These are phyloP conservation scores for Drosophila subpulchrella DNA, from an alignment of 1,140 invertebrate genomes.

Conservation along the genomic window DNA sequence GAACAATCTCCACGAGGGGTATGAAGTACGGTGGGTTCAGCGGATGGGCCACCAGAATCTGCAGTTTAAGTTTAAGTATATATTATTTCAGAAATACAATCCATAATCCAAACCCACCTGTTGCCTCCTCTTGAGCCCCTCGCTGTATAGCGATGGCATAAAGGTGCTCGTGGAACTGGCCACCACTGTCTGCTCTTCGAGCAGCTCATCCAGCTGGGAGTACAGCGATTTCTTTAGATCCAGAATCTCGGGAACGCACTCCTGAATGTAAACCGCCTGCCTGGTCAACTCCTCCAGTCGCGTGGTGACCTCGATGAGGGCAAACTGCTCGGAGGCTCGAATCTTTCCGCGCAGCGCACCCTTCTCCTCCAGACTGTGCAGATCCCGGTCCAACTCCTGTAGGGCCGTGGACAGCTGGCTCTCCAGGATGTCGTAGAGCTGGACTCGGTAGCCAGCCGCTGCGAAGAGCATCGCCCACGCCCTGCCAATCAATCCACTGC, in stretches of 20 bases:
- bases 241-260: constrained; percentile 96
- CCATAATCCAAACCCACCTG: constrained; percentile 49
- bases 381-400: constrained; percentile 89
- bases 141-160: constrained; percentile 93
- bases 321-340: constrained; percentile 89
- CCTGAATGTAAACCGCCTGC: constrained; percentile 91
- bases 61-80: background rate
- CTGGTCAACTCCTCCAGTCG: constrained; percentile 88
- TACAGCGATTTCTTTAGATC: constrained; percentile 94
- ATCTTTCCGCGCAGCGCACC: constrained; percentile 90
- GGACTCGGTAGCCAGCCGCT: constrained; percentile 93
- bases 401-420: constrained; percentile 91
- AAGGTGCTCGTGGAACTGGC: constrained; percentile 97
- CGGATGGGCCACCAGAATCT: constrained; percentile 91
- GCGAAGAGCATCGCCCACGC: constrained; percentile 98
- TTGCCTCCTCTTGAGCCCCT: constrained; percentile 84
- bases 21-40: constrained; percentile 98
- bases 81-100: background rate
- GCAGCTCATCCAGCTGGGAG: constrained; percentile 90
- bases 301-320: constrained; percentile 90
- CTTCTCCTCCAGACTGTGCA: constrained; percentile 89
- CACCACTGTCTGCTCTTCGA: constrained; percentile 89
- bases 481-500: constrained; percentile 95
- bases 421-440: constrained; percentile 92
- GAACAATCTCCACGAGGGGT: constrained; percentile 96